These are phyloP conservation scores for Callosobruchus maculatus DNA, from an alignment of 2,888 invertebrate species.

Conservation along the genomic window DNA sequence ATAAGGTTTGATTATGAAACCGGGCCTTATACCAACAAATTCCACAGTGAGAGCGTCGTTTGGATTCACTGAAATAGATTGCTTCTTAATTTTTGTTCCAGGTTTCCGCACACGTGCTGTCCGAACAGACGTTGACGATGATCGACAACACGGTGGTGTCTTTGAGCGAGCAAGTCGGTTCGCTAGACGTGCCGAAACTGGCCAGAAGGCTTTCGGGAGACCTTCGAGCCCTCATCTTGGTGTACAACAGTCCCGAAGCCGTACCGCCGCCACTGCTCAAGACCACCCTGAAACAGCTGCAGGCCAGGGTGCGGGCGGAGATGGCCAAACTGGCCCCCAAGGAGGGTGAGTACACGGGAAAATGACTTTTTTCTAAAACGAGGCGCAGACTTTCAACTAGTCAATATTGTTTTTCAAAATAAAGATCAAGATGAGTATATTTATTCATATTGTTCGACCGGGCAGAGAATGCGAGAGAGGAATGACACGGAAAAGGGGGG, in stretches of 20 bases:
- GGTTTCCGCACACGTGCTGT: conserved; percentile 60
- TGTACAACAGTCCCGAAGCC: conserved; percentile 51
- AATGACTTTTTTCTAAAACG: too few relatives aligned
- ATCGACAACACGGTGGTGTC: conserved; percentile 62
- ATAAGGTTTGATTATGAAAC: too few relatives aligned
- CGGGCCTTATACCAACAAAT: too few relatives aligned
- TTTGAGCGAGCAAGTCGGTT: conserved; percentile 53
- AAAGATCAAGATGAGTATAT: too few relatives aligned
- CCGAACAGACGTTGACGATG: conserved; percentile 58
- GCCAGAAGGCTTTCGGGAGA: conserved; percentile 56
- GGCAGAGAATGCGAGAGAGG: too few relatives aligned
- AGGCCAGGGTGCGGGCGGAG: conserved; percentile 39
- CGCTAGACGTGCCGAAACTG: conserved; percentile 52
- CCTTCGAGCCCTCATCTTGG: conserved; percentile 56
- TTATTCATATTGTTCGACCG: too few relatives aligned
- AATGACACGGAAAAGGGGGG: too few relatives aligned
- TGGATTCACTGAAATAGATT: background rate
- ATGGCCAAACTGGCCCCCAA: conserved; percentile 34
- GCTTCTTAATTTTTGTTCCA: conserved; percentile 27
- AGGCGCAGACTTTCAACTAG: background rate
- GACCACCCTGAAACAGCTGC: conserved; percentile 41
- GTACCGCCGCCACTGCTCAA: conserved; percentile 40
- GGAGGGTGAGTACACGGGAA: conserved; percentile 28
- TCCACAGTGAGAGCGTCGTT: too few relatives aligned
- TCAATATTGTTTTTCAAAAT: too few relatives aligned